phyloP scores from a whole-genome alignment of 2,113 vertebrate species.

The Scomber japonicus region DNA sequence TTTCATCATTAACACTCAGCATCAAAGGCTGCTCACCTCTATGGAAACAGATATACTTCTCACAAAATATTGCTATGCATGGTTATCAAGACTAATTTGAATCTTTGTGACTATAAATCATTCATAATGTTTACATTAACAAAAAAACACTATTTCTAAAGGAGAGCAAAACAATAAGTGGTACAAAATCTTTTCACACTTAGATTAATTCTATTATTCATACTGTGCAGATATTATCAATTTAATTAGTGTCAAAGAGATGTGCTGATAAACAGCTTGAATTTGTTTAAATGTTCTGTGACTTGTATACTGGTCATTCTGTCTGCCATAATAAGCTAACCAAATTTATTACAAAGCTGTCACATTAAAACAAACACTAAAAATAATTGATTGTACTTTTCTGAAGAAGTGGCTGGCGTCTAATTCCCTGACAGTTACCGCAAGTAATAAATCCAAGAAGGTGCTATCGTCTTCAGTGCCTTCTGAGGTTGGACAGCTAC shows the following conservation, averaged over 20 bases:
- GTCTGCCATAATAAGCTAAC: background rate
- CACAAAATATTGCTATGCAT: conserved; percentile 10
- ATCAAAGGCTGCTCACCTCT: conserved; percentile 42
- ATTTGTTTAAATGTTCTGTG: background rate
- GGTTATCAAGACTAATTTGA: conserved; percentile 7
- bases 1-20: conserved; percentile 56
- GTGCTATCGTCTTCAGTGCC: background rate
- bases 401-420: background rate
- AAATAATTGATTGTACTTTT: conserved; percentile 13
- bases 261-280: background rate
- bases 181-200: background rate
- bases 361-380: background rate
- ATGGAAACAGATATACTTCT: conserved; percentile 35
- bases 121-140: conserved; percentile 1
- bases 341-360: background rate
- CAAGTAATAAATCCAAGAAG: conserved; percentile 11
- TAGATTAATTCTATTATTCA: background rate
- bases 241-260: background rate
- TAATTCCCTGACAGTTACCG: conserved; percentile 9
- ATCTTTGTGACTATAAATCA: conserved; percentile 14
- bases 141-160: background rate
- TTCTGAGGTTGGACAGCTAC: background rate
- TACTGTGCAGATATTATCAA: background rate
- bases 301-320: background rate
- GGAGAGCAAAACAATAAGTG: background rate